Evolutionary conservation across 2,888 invertebrate species (phyloP), one percentile per base, ranked within the genome.

Genomic region (Cryptus armator): DNA sequence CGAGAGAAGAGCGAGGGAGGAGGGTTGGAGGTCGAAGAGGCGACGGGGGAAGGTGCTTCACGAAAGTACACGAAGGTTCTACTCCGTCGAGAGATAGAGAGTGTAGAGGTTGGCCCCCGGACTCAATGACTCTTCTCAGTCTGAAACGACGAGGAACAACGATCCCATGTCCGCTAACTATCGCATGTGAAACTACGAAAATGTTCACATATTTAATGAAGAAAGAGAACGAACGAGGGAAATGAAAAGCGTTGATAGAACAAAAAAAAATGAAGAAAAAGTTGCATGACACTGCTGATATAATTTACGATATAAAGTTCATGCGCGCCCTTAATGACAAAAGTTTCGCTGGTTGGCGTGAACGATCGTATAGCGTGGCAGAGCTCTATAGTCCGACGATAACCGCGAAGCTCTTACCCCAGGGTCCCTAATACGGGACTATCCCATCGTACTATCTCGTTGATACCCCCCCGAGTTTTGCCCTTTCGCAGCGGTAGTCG

Each of bases 401-500:
- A 80, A 82, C 85, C 85, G 67, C 85, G 82, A 82, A 75, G 67
- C 82, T 85, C 82, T 85, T 72, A 67, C 48, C 48, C 78, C 46
- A 29, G 79, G 71, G 48, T 14, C 51, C 51, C 66, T 24, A 12
- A 32, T 32, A 71, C 53, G 32, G 46, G 43, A 70, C 71, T 79
- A 53, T 51, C 64, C 72, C 62, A 44, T 81, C 74, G 43, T 62
- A 37, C 43, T 43, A 32, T 37, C 24, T 59, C 68, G 66, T 44
- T 29, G 10, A 56, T 19, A 53, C 46, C 46, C 6, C 16, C 59
- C 44, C n/a, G 43, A 2, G 37, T 37, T 37, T 53, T 46, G 19
- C 51, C 37, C 48, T 51, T 24, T 37, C 66, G 59, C 64, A 37
- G 48, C 76, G 72, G 84, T 89, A 87, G 90, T 90, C 92, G 90